phyloP scores from a whole-genome alignment of 2,113 vertebrate species.

The Orycteropus afer region DNA sequence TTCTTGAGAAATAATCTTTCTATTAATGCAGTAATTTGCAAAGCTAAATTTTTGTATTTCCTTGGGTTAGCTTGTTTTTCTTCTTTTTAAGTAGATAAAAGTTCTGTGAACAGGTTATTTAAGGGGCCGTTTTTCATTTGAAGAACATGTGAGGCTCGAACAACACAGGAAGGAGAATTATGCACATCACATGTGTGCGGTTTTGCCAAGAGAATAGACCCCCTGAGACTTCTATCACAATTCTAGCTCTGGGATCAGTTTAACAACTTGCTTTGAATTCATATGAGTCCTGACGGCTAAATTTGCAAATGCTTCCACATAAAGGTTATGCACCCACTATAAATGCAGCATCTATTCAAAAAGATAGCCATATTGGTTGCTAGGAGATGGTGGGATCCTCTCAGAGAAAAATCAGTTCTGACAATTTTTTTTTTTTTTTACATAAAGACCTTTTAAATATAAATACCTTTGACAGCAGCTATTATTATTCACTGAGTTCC shows the following conservation, averaged over 20 bases:
- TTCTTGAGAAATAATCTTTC: conserved; percentile 61
- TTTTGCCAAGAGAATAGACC: conserved; percentile 19
- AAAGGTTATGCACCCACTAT: conserved; percentile 83
- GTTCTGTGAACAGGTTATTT: conserved; percentile 25
- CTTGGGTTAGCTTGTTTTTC: conserved; percentile 10
- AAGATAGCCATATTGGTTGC: conserved; percentile 87
- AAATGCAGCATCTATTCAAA: conserved; percentile 81
- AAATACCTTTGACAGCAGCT: conserved; percentile 89
- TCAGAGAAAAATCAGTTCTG: conserved; percentile 85
- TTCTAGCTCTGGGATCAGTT: conserved; percentile 74
- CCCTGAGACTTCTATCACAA: conserved; percentile 59
- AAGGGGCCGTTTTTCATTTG: background rate
- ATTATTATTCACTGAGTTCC: conserved; percentile 86
- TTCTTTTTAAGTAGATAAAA: conserved; percentile 51
- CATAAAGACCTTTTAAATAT: conserved; percentile 89
- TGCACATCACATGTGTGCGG: background rate
- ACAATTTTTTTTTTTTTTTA: conserved; percentile 81
- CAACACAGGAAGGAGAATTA: background rate
- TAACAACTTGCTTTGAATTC: conserved; percentile 84
- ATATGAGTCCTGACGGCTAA: conserved; percentile 76
- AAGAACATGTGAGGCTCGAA: background rate
- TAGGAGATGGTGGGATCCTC: conserved; percentile 87
- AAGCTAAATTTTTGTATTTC: conserved; percentile 44
- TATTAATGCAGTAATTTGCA: conserved; percentile 35
- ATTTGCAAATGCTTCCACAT: conserved; percentile 84